Evolutionary conservation across 2,113 vertebrate species (phyloP).

Genomic region (Calyptomena viridis): DNA sequence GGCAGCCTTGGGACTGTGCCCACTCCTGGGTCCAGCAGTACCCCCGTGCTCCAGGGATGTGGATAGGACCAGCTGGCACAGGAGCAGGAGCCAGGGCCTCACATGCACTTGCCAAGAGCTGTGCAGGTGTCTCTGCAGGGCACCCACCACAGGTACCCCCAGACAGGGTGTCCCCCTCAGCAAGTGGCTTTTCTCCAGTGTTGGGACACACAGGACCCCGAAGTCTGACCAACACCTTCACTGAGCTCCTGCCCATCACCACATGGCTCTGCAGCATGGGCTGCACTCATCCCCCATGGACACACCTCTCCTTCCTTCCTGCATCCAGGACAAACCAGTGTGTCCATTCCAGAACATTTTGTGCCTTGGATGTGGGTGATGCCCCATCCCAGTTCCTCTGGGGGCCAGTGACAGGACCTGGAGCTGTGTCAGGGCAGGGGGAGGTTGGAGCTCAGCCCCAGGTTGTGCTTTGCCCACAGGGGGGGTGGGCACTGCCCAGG

Average conservation of each 20-base stretch:
- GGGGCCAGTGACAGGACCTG: background rate
- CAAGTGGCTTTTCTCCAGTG: accelerated
- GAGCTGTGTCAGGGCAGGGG: background rate
- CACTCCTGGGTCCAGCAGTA: background rate
- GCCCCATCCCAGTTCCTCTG: accelerated
- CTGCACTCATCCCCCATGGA: background rate
- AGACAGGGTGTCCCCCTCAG: background rate
- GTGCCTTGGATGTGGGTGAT: background rate
- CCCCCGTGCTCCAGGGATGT: accelerated
- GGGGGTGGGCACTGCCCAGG: too few relatives aligned
- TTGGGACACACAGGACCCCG: accelerated
- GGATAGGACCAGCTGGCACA: background rate
- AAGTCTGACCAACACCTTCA: background rate
- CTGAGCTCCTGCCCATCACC: background rate
- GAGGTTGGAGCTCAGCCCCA: background rate
- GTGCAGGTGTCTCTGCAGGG: background rate
- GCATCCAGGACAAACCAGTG: background rate
- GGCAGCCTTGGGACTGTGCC: too few relatives aligned
- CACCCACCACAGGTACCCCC: background rate
- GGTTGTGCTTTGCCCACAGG: too few relatives aligned
- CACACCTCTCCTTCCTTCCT: background rate
- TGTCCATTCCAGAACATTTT: background rate
- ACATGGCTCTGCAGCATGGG: background rate
- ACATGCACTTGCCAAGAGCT: too few relatives aligned
- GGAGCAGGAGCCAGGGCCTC: background rate